Conservation (phyloP, 2,797 vertebrate genomes). For the Cynopterus sphinx region DNA sequence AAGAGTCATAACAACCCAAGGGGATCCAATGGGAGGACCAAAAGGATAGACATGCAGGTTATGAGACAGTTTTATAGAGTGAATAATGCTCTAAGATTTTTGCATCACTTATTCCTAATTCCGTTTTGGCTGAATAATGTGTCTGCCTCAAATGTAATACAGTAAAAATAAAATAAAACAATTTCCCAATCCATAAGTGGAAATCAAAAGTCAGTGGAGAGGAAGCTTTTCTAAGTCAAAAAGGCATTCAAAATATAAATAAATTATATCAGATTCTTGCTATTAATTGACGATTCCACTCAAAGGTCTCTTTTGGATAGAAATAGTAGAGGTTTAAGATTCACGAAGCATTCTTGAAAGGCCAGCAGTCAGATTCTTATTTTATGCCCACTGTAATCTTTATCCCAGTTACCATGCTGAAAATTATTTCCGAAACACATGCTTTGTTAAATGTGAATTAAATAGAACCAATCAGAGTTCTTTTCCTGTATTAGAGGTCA, state of each 20-base stretch:
- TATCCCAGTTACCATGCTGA: background rate
- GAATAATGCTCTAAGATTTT: constrained; percentile 26
- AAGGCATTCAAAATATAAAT: constrained; percentile 40
- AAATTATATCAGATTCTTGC: constrained; percentile 28
- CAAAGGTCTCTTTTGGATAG: background rate
- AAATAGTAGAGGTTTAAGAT: constrained; percentile 25
- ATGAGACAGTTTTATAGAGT: background rate
- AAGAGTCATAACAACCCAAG: background rate
- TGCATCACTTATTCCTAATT: constrained; percentile 21
- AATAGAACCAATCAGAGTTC: background rate
- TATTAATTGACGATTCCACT: constrained; percentile 30
- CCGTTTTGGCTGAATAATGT: background rate
- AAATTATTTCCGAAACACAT: constrained; percentile 46
- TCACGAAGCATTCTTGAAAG: background rate
- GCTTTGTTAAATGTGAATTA: constrained; percentile 29
- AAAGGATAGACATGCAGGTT: background rate
- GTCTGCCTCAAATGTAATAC: constrained; percentile 31
- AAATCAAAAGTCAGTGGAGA: constrained; percentile 41
- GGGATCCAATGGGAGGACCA: background rate
- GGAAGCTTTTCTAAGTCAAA: constrained; percentile 20
- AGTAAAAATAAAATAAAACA: constrained; percentile 68
- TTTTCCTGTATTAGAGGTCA: background rate
- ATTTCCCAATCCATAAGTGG: background rate
- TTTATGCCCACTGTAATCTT: constrained; percentile 6
- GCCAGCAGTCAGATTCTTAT: constrained; percentile 1